Percentiles rank a stretch among this genome's conserved stretches.
Evolutionary conservation across 2,113 vertebrate genomes (phyloP).

Genomic region (Himantopus leucocephalus): DNA sequence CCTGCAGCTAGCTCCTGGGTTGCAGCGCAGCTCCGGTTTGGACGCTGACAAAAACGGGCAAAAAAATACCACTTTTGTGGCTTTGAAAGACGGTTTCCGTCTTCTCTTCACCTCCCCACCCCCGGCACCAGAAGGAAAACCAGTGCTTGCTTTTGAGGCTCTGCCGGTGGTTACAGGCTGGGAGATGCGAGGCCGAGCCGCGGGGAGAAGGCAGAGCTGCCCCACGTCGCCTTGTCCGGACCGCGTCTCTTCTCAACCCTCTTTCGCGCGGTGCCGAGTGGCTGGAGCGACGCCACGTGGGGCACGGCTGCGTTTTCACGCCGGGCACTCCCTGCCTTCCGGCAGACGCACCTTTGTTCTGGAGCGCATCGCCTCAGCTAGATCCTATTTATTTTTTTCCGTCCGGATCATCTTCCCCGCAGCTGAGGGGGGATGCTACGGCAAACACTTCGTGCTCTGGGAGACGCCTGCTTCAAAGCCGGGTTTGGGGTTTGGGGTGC

Average conservation of each 20-base stretch:
- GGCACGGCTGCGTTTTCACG: not conserved
- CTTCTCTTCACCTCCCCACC: not conserved
- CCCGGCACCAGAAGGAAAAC: not conserved
- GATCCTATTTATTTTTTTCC: not conserved
- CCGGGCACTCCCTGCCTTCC: not conserved
- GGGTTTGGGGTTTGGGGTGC: not conserved
- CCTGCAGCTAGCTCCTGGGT: not conserved
- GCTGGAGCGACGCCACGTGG: not conserved
- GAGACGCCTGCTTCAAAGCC: not conserved
- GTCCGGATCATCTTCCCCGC: constrained; percentile 19
- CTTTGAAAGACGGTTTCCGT: not conserved
- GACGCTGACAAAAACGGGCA: not conserved
- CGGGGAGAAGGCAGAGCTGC: not conserved
- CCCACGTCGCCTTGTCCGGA: not conserved
- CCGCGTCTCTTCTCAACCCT: rapidly evolving
- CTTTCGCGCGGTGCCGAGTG: not conserved
- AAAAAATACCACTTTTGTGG: not conserved
- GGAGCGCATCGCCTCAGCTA: not conserved
- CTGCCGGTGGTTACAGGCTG: not conserved
- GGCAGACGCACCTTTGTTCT: constrained; percentile 36
- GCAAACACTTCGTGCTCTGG: not conserved
- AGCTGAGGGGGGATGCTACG: not conserved
- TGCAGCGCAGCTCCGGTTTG: not conserved
- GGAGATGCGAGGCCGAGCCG: not conserved
- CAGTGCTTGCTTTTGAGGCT: not conserved